A percentile compares a stretch with the other conserved stretches of the same genome.
Evolutionary conservation across 2,113 vertebrate genomes (phyloP).

Genomic region (Chelonoidis abingdonii): DNA sequence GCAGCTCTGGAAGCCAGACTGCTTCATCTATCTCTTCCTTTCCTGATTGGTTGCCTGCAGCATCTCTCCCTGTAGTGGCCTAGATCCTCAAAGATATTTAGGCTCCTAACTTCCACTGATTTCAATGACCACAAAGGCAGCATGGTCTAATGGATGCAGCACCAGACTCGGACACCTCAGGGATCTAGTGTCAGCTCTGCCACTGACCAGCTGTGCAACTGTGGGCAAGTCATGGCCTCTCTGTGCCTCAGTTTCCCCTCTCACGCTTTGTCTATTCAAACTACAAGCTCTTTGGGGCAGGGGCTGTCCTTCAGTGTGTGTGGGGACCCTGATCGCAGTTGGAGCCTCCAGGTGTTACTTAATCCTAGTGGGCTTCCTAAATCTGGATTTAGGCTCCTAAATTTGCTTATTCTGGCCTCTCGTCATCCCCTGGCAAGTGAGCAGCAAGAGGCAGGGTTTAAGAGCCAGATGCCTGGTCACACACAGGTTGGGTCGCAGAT

Average conservation of each 20-base stretch:
- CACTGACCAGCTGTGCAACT: neutral
- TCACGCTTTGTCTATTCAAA: neutral
- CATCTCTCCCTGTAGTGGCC: neutral
- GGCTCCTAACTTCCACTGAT: neutral
- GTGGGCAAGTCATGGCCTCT: neutral
- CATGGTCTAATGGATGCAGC: neutral
- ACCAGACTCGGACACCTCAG: neutral
- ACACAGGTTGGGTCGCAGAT: neutral
- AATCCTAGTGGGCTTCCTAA: neutral
- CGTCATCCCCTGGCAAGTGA: neutral
- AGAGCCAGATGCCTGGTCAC: neutral
- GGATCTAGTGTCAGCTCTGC: neutral
- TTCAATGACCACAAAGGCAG: neutral
- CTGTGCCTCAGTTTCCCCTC: neutral
- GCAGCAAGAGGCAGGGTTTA: neutral
- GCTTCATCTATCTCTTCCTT: neutral
- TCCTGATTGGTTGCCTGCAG: neutral
- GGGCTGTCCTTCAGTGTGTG: neutral
- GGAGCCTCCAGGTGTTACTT: neutral
- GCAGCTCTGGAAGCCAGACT: neutral
- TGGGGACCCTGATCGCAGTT: neutral
- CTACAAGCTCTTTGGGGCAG: neutral
- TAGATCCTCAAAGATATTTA: neutral
- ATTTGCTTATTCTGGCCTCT: neutral
- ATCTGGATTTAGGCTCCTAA: neutral